phyloP scores from a whole-genome alignment of 1,140 invertebrate genomes.

The Dreissena polymorpha region DNA sequence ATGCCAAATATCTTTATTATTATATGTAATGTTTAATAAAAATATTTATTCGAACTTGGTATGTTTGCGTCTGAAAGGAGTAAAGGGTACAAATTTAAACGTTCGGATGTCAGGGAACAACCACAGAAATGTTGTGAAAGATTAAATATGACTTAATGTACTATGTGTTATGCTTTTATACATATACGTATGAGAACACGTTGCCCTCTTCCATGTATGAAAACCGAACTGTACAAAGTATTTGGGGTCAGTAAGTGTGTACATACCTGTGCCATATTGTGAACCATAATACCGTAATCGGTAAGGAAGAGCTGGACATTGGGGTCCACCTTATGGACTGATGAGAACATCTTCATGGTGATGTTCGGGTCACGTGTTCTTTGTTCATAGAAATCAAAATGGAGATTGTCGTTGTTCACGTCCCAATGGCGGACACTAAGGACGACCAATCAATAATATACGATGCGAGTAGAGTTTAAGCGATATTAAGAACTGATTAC shows the following conservation, averaged over 20 bases:
- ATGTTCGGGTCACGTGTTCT: constrained; percentile 23
- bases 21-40: too few relatives aligned
- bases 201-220: neutral
- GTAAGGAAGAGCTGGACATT: constrained; percentile 55
- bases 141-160: neutral
- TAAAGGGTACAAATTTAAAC: too few relatives aligned
- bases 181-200: neutral
- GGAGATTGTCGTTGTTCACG: constrained; percentile 61
- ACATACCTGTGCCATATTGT: constrained; percentile 32
- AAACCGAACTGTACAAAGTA: neutral
- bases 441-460: neutral
- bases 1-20: too few relatives aligned
- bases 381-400: constrained; percentile 46
- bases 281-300: constrained; percentile 53
- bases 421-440: constrained; percentile 60
- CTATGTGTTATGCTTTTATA: neutral
- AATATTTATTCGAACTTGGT: too few relatives aligned
- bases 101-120: neutral
- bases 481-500: neutral
- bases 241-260: neutral
- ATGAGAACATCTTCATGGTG: constrained; percentile 52
- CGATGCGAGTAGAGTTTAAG: too few relatives aligned
- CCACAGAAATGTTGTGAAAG: neutral
- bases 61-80: too few relatives aligned
- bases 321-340: constrained; percentile 39